Base-by-base conservation (phyloP, 2,888 invertebrate species). In the Deilephila elpenor region DNA sequence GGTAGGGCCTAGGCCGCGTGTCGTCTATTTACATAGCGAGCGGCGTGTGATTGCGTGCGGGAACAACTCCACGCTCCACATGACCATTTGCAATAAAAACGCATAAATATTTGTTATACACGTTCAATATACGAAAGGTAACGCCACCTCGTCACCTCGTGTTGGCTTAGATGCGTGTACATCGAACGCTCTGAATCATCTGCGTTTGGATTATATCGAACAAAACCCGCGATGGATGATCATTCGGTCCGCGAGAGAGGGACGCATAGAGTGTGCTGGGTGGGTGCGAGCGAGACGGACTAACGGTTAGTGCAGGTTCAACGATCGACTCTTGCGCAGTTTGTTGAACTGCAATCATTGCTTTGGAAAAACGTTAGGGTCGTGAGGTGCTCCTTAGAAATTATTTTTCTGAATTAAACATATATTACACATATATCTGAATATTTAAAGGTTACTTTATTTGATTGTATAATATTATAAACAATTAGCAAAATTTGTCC, bases 291-390 rank as follows among this genome's bases (percentile, higher is more conserved):
- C 78, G 86, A 83, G 92, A 93, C 75, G 78, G 80, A 77, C 72
- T 85, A 87, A 88, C 87, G 86, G 91, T 91, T 89, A 89, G 90
- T 89, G 84, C 87, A 92, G 92, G 93, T 94, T 94, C 94, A 94
- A 94, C 89, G 94, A 88, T 92, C 94, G 92, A 88, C 91, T 93
- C 91, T 85, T 83, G 92, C 92, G 93, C 92, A 93, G 94, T 93
- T 94, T 93, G 93, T 94, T 94, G 94, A 94, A 93, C 93, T 91
- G 89, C 89, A 93, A 91, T 91, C 91, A 91, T 89, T 90, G 91
- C 94, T 92, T 92, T 89, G 91, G 92, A 91, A 92, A 93, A 93
- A 88, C 84, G 85, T 83, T 88, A 93, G 94, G 94, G 93, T 76
- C 92, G 89, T 73, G 80, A 75, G 32, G n/a, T 62, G 19, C 6